Percentiles rank a stretch among this genome's conserved stretches.
phyloP scores from a whole-genome alignment of 2,797 vertebrate genomes.

The Bradypodion ventrale region DNA sequence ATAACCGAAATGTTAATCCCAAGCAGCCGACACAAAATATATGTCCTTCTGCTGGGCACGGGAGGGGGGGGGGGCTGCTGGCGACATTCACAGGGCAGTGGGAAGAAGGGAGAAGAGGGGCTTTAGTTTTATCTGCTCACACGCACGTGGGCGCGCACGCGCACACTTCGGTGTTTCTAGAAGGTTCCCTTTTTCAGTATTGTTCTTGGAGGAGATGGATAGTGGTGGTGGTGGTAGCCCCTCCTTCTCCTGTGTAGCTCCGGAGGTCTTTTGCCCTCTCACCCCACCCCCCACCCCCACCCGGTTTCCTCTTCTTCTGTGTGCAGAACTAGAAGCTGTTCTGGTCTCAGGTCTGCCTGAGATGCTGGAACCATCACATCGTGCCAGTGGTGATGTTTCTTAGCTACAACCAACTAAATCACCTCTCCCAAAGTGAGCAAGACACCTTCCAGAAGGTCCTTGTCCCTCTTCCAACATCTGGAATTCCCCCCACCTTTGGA shows the following conservation, averaged over 20 bases:
- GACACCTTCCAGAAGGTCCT: not conserved
- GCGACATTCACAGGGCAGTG: conserved; percentile 8
- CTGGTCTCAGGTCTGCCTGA: not conserved
- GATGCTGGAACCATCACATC: not conserved
- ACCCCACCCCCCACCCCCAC: no score
- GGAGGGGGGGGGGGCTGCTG: conserved; percentile 43
- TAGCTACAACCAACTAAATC: not conserved
- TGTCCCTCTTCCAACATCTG: not conserved
- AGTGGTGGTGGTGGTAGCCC: no score
- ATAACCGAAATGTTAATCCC: conserved; percentile 69
- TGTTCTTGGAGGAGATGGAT: not conserved
- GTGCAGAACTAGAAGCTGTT: not conserved
- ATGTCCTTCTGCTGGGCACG: conserved; percentile 33
- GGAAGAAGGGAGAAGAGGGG: conserved; percentile 7
- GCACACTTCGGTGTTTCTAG: not conserved
- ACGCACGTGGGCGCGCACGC: no score
- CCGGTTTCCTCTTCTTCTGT: no score
- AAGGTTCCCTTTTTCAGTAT: conserved; percentile 11
- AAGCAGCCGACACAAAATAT: conserved; percentile 49
- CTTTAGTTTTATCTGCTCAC: no score
- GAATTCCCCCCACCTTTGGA: no score
- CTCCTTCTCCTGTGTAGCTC: no score
- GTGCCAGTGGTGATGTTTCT: not conserved
- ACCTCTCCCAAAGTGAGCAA: no score
- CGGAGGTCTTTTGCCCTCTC: no score